Conservation (phyloP, 2,888 invertebrate species). For the Smittia aterrima region DNA sequence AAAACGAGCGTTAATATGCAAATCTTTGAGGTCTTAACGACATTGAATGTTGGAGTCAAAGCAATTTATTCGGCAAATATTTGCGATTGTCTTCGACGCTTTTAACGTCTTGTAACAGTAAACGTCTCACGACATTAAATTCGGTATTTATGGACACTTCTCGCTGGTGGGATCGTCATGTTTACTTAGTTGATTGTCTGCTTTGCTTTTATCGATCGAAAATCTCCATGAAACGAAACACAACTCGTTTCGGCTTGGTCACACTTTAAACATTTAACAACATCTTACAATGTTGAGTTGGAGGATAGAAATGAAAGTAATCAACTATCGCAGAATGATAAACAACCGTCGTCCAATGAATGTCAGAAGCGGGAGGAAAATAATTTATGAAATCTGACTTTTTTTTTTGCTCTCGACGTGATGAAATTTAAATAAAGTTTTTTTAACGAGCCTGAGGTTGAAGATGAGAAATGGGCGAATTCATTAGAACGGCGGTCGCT, state of each 20-base stretch:
- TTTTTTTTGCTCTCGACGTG: neutral
- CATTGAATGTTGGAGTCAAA: neutral
- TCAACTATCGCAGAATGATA: neutral
- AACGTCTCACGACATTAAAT: neutral
- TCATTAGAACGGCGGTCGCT: slow-evolving; percentile 8
- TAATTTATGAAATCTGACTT: slow-evolving; percentile 2
- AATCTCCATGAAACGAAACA: neutral
- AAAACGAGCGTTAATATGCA: neutral
- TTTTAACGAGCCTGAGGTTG: neutral
- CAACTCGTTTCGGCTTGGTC: neutral
- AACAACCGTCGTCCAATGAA: neutral
- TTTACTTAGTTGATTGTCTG: neutral
- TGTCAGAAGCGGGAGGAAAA: neutral
- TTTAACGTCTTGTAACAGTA: neutral
- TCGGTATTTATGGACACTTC: neutral
- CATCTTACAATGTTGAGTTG: slow-evolving; percentile 4
- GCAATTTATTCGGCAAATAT: slow-evolving; percentile 9
- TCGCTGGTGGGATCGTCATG: too few species aligned
- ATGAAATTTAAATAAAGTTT: slow-evolving; percentile 14
- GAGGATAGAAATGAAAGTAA: neutral
- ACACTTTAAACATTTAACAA: neutral
- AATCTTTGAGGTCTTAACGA: neutral
- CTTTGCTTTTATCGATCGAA: neutral
- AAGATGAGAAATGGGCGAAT: slow-evolving; percentile 2
- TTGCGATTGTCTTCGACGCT: neutral